Evolutionary conservation across 2,797 vertebrate genomes (phyloP).

Genomic region (Melanotaenia parkinsoni): DNA sequence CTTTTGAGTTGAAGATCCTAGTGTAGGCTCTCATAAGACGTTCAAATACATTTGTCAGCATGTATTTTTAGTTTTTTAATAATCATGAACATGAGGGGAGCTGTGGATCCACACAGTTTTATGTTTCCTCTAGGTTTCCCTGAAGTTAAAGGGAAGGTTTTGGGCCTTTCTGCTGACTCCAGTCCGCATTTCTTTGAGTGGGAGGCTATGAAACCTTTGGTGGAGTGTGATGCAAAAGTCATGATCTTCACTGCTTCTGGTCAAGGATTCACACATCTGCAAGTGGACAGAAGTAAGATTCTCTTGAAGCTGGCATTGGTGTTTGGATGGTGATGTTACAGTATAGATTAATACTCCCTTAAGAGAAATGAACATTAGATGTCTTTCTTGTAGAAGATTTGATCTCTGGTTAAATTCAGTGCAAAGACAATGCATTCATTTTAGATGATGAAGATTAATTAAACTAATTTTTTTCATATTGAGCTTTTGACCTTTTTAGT

Average conservation of each 20-base stretch:
- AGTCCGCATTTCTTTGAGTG: conserved; percentile 53
- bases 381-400: too few species aligned
- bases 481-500: too few species aligned
- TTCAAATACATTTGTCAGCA: neutral
- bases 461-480: neutral
- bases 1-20: too few species aligned
- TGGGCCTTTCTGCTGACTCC: conserved; percentile 35
- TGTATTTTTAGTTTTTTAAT: neutral
- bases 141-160: conserved; percentile 52
- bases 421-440: too few species aligned
- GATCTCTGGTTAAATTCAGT: too few species aligned
- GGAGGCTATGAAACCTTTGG: conserved; percentile 65
- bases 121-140: conserved; percentile 47
- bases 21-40: too few species aligned
- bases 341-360: neutral
- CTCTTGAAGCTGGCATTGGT: neutral
- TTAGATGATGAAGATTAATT: too few species aligned
- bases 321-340: neutral
- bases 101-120: too few species aligned
- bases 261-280: conserved; percentile 65
- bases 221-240: conserved; percentile 68
- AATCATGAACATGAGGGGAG: too few species aligned
- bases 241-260: conserved; percentile 79
- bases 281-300: conserved; percentile 75
- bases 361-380: neutral